Conservation (phyloP, 2,113 vertebrate species). For the Falco punctatus region DNA sequence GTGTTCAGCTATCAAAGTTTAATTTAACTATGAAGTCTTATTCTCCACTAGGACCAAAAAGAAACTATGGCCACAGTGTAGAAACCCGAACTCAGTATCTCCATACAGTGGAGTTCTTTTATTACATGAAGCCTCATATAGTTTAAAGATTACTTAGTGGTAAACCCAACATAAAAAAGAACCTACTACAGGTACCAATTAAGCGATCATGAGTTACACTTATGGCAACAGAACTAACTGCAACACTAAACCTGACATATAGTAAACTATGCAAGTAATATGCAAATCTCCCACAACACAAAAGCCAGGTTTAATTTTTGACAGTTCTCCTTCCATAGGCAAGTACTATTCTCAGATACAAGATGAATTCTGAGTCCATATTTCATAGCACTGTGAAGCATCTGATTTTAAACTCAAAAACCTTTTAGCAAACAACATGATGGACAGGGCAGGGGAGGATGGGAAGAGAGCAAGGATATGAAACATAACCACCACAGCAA, state of each 20-base stretch:
- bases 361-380: neutral
- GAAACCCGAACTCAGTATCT: neutral
- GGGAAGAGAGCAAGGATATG: neutral
- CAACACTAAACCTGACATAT: neutral
- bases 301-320: neutral
- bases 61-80: neutral
- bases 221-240: neutral
- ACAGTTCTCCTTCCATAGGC: neutral
- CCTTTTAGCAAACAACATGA: neutral
- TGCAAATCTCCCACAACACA: neutral
- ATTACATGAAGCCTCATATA: neutral
- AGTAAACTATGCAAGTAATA: neutral
- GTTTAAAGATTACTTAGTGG: neutral
- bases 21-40: neutral
- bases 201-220: neutral
- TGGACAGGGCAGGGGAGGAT: neutral
- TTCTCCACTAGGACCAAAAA: neutral
- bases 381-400: neutral
- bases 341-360: neutral
- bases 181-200: neutral
- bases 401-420: neutral
- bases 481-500: neutral
- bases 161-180: neutral
- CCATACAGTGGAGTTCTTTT: neutral
- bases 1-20: neutral